Evolutionary conservation across 2,888 invertebrate species (phyloP).

Genomic region (Brachyptera putata): DNA sequence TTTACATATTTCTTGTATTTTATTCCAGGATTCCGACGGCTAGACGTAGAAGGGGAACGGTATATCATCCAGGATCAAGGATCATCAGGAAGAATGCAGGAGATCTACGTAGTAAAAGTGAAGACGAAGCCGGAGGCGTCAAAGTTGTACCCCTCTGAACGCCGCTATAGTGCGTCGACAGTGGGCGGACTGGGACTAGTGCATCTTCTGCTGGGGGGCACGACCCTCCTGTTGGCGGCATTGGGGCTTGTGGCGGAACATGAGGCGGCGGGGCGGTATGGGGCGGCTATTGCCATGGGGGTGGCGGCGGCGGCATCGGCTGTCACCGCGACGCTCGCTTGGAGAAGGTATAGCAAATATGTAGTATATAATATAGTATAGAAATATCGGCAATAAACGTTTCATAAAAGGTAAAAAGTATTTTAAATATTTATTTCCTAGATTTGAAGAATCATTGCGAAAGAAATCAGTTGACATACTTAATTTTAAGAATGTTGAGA

Average conservation of each 20-base stretch:
- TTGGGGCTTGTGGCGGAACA: conserved; percentile 44
- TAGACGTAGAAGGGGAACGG: no score
- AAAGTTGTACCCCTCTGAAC: conserved; percentile 60
- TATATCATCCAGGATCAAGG: no score
- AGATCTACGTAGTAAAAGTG: conserved; percentile 63
- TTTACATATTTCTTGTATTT: no score
- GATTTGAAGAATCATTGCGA: no score
- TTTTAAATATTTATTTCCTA: no score
- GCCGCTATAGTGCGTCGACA: conserved; percentile 63
- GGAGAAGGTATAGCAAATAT: conserved; percentile 44
- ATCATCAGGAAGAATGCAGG: conserved; percentile 60
- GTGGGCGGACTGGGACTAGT: conserved; percentile 61
- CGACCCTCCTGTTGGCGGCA: conserved; percentile 54
- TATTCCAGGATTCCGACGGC: no score
- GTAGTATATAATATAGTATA: no score
- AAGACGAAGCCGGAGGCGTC: conserved; percentile 57
- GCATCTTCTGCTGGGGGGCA: conserved; percentile 56
- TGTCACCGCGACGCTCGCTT: conserved; percentile 54
- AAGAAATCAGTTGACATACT: no score
- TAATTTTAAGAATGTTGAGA: no score
- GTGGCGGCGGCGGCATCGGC: conserved; percentile 33
- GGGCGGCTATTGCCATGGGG: conserved; percentile 31
- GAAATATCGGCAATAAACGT: no score
- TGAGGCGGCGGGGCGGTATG: conserved; percentile 7
- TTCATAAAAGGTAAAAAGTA: no score